Evolutionary conservation across 2,888 invertebrate species (phyloP), one percentile per base, ranked within the genome.

Genomic region (Clepsis dumicolana): DNA sequence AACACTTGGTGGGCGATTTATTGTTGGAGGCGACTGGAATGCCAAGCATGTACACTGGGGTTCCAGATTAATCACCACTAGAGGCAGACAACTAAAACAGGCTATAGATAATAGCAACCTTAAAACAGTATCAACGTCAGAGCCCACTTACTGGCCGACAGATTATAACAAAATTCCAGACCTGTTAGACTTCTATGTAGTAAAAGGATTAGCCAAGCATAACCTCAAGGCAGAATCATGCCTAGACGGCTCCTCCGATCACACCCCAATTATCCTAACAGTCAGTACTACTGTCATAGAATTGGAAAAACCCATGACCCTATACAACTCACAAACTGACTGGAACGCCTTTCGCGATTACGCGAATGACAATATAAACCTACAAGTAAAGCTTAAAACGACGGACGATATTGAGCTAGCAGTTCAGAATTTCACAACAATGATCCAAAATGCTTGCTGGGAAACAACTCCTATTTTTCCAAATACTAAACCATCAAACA

Each of bases 21-120:
- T 74, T 29, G 48, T 56, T 2, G 71, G 72, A 7, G 71, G 72
- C 0, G 72, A 72, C 54, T 75, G 72, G 71, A 74, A 76, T 21
- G 64, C 72, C 21, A 75, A 73, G 54, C 54, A 76, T 25, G 53
- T 29, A 7, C 25, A 35, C 21, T 75, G 74, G 73, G 75, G 73
- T 0, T 74, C 70, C 0, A 38, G 70, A 10, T 12, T 72, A 10
- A 72, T 41, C 1, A 66, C 62, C 24, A 70, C 70, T 3, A 64
- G 72, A 41, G 69, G 71, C 4, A 24, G 72, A 16, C 35, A 71
- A 27, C 29, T 72, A 1, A 65, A 63, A 10, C n/a, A 12, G 21
- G 29, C 63, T 21, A 12, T 70, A 1, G 64, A 71, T 12, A 29
- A 1, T 0, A 44, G 54, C 1, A 12, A 56, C 8, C 38, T 74